Conservation (phyloP, 1,140 invertebrate species). For the Leguminivora glycinivorella region DNA sequence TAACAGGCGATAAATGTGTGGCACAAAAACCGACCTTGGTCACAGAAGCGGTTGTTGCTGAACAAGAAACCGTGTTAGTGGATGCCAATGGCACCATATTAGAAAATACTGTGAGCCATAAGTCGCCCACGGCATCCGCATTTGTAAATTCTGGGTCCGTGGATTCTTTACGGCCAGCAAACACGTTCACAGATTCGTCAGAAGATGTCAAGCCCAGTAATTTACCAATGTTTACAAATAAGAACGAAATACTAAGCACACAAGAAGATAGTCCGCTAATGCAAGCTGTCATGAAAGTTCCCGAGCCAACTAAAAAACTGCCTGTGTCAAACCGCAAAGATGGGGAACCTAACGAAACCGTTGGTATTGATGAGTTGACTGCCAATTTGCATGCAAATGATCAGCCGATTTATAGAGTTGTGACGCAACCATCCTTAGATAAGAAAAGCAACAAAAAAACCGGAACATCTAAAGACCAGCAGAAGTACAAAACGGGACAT, state of each 20-base stretch:
- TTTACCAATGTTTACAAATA: constrained; percentile 57
- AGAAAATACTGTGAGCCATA: constrained; percentile 32
- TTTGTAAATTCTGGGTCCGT: constrained; percentile 39
- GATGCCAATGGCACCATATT: constrained; percentile 44
- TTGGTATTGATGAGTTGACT: constrained; percentile 66
- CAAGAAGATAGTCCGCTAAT: constrained; percentile 67
- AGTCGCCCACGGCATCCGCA: constrained; percentile 38
- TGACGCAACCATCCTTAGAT: constrained; percentile 66
- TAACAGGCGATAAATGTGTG: constrained; percentile 83
- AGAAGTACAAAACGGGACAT: constrained; percentile 64
- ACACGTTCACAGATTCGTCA: constrained; percentile 43
- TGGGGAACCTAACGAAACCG: constrained; percentile 61
- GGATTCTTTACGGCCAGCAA: constrained; percentile 43
- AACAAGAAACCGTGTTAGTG: constrained; percentile 50
- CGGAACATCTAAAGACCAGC: constrained; percentile 55
- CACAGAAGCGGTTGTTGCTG: constrained; percentile 65
- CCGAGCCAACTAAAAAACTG: constrained; percentile 59
- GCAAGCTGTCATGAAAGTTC: constrained; percentile 68
- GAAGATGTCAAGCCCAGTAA: constrained; percentile 62
- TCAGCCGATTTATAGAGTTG: constrained; percentile 73
- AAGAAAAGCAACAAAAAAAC: constrained; percentile 67
- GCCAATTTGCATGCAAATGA: constrained; percentile 73
- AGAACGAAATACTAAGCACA: constrained; percentile 64
- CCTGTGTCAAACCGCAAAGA: constrained; percentile 64
- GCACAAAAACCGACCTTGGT: constrained; percentile 63